Conservation (phyloP, 2,797 vertebrate genomes). For the Gobionotothen gibberifrons region DNA sequence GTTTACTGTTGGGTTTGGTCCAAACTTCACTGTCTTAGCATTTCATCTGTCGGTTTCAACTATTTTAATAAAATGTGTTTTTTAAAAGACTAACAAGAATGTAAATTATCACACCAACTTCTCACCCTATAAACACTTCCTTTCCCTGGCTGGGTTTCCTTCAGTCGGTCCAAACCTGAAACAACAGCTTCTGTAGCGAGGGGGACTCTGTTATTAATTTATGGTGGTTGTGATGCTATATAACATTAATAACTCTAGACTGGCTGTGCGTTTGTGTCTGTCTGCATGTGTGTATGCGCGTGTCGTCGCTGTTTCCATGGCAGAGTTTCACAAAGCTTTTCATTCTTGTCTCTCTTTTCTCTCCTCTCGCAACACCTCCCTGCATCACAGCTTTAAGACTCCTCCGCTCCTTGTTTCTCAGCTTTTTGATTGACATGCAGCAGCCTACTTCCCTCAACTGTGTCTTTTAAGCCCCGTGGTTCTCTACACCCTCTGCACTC, state of each 20-base stretch:
- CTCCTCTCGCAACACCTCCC: slow-evolving; percentile 74
- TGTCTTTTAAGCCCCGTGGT: slow-evolving; percentile 75
- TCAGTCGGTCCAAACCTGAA: slow-evolving; percentile 49
- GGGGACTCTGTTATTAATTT: slow-evolving; percentile 59
- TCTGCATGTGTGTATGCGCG: not conserved
- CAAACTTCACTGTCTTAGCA: not conserved
- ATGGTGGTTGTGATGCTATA: slow-evolving; percentile 54
- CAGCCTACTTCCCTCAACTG: slow-evolving; percentile 78
- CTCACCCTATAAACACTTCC: slow-evolving; percentile 44
- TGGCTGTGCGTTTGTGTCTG: slow-evolving; percentile 45
- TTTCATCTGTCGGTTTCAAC: not conserved
- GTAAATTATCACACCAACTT: slow-evolving; percentile 43
- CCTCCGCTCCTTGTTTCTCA: slow-evolving; percentile 78
- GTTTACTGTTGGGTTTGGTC: not conserved
- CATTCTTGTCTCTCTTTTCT: slow-evolving; percentile 65
- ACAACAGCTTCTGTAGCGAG: slow-evolving; percentile 50
- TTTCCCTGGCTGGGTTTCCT: slow-evolving; percentile 47
- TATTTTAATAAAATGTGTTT: slow-evolving; percentile 22
- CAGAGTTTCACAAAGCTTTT: slow-evolving; percentile 72
- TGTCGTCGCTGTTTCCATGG: slow-evolving; percentile 67
- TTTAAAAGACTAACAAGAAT: slow-evolving; percentile 5
- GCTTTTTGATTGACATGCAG: slow-evolving; percentile 80
- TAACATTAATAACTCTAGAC: slow-evolving; percentile 67
- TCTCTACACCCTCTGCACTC: slow-evolving; percentile 66
- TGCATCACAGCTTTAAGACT: slow-evolving; percentile 78